These are phyloP conservation scores for Pseudachorutes palmiensis DNA, from an alignment of 1,140 invertebrate species.

Conservation along the genomic window DNA sequence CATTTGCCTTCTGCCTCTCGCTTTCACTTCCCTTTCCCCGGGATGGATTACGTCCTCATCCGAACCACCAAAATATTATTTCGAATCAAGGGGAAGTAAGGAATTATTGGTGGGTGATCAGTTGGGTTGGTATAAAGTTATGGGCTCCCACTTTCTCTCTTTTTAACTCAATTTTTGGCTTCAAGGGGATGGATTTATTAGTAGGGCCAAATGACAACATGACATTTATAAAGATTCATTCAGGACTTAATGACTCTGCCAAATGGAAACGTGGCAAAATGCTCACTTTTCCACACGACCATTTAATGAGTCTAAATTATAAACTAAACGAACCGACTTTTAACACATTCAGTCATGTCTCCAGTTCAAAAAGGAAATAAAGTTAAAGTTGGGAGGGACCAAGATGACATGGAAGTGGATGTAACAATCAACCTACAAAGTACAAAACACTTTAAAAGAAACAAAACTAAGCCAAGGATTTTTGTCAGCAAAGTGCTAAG, in stretches of 20 bases:
- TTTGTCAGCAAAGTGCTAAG: conserved; percentile 1
- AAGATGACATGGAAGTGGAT: no score
- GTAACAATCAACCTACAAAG: no score
- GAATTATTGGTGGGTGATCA: background rate
- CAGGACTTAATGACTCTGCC: background rate
- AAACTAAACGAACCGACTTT: no score
- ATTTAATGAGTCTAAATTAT: no score
- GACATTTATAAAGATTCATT: conserved; percentile 8
- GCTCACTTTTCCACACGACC: background rate
- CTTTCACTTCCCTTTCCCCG: background rate
- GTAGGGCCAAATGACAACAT: background rate
- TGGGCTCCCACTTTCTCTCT: background rate
- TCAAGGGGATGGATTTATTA: no score
- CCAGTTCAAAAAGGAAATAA: no score
- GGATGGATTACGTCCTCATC: background rate
- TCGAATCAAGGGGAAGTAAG: background rate
- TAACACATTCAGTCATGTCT: no score
- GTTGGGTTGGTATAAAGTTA: background rate
- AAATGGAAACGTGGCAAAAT: background rate
- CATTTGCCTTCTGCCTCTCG: conserved; percentile 1
- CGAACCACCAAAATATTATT: conserved; percentile 1
- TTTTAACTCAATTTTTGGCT: conserved; percentile 1
- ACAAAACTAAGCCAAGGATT: conserved; percentile 1
- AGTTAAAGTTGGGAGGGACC: no score
- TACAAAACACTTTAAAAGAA: no score